phyloP scores from a whole-genome alignment of 1,140 invertebrate genomes.

The Uloborus diversus region DNA sequence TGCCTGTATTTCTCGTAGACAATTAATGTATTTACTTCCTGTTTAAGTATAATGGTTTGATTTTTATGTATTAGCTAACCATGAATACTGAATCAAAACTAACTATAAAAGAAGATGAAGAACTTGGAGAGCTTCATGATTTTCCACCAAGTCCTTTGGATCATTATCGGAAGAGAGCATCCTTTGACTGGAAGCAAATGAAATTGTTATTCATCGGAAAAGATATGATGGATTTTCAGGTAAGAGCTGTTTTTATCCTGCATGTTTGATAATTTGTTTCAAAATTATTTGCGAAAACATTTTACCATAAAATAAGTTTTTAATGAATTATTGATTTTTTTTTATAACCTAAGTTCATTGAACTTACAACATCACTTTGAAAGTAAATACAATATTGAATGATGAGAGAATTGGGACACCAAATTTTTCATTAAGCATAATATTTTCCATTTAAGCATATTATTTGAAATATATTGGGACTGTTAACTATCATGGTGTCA shows the following conservation, averaged over 20 bases:
- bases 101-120: slow-evolving; percentile 30
- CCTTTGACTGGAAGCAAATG: slow-evolving; percentile 83
- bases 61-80: slow-evolving; percentile 2
- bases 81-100: slow-evolving; percentile 40
- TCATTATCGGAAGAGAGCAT: slow-evolving; percentile 75
- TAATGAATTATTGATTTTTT: slow-evolving; percentile 21
- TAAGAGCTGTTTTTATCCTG: slow-evolving; percentile 66
- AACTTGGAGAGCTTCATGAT: slow-evolving; percentile 64
- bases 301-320: not conserved
- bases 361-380: not conserved
- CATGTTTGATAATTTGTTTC: no score
- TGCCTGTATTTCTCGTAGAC: no score
- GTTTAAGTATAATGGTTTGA: no score
- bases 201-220: slow-evolving; percentile 78
- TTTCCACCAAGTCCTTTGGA: slow-evolving; percentile 77
- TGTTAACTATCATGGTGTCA: no score
- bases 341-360: not conserved
- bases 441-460: no score
- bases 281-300: no score
- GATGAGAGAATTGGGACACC: not conserved
- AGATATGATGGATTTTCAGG: slow-evolving; percentile 77
- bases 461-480: no score
- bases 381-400: not conserved
- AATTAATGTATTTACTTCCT: no score
- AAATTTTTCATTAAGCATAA: no score